Evolutionary conservation across 2,888 invertebrate species (phyloP), one percentile per base, ranked within the genome.

Genomic region (Tigriopus californicus): DNA sequence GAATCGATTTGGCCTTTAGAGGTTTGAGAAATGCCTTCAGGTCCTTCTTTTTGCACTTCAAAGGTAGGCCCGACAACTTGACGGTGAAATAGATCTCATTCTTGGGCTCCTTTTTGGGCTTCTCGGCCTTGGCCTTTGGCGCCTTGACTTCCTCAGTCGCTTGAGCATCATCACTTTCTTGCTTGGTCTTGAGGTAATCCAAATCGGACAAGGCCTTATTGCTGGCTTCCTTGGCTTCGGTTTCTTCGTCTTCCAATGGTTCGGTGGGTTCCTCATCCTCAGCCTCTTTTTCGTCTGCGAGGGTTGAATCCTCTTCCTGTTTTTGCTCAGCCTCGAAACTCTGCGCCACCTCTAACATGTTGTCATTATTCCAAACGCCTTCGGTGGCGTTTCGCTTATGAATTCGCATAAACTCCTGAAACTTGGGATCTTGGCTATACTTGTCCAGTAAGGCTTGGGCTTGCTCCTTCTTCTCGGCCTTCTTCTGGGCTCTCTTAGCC

Each of bases 321-420:
- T 25, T 65, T 15, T 67, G 66, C 44, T 66, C 66, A 18, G 66
- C 63, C 41, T 63, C 63, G 58, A 64, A 63, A 61, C 64, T 60
- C 15, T 65, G 64, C 5, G 60, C 64, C 52, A 61, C 64, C 62
- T 68, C 71, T 54, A 70, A 68, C 13, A 62, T 63, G 25, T 65
- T 66, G 66, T 79, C 79, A 67, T 80, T 78, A 20, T 69, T 73
- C 79, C 80, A 80, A 33, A 33, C 33, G 22, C 70, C 48, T 73
- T 68, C 68, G 64, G 66, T 67, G 67, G 69, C 8, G 67, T 67
- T 61, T 62, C 78, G 79, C 52, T 81, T 76, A 70, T 91, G 89
- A n/a, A 82, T 80, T 71, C 86, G 81, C 70, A 94, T 75, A 69
- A 90, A 95, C 70, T 94, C 91, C 62, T 79, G 75, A 74, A 95